Base-by-base conservation (phyloP, 2,888 invertebrate genomes). In the Drosophila colorata region DNA sequence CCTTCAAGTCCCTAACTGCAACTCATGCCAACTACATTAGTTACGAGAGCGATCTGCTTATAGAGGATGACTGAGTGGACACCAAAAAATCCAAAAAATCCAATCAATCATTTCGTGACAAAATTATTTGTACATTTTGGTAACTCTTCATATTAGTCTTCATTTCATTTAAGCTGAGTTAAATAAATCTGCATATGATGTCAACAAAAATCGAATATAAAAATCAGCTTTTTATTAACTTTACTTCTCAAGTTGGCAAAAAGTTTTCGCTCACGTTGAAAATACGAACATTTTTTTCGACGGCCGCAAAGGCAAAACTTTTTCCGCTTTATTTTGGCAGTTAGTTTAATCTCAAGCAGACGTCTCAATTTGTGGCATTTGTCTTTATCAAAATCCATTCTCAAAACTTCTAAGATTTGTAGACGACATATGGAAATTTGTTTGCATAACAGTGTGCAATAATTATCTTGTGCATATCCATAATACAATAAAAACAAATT, bases 241-340 rank as follows among this genome's bases (percentile, higher is more conserved):
- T 58, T 57, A 20, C n/a, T 40, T 49, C 35, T 70, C 57, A 52
- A 60, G 59, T 33, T 74, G 46, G 13, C 5, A 13, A 56, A 82
- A 80, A 49, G 52, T 83, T 77, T 46, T 31, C 23, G 64, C 33
- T 47, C 80, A 55, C 80, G 60, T 59, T 74, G 84, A 56, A 87
- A 83, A 76, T 70, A 51, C 68, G 63, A 37, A 63, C n/a, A n/a
- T 43, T 63, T 46, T 53, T 67, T 53, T 57, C n/a, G 23, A 43
- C 33, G 38, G 20, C 63, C 71, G 16, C 52, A 53, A 41, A 13
- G 49, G 2, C 18, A 25, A 56, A 73, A 70, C 43, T 70, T 70
- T 64, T 13, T 5, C 41, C 49, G 13, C n/a, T n/a, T n/a, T n/a
- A n/a, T n/a, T n/a, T n/a, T n/a, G n/a, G n/a, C 52, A 58, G 31